Evolutionary conservation across 2,797 vertebrate species (phyloP), one percentile per base, ranked within the genome.

Genomic region (Sebastes oblongus): DNA sequence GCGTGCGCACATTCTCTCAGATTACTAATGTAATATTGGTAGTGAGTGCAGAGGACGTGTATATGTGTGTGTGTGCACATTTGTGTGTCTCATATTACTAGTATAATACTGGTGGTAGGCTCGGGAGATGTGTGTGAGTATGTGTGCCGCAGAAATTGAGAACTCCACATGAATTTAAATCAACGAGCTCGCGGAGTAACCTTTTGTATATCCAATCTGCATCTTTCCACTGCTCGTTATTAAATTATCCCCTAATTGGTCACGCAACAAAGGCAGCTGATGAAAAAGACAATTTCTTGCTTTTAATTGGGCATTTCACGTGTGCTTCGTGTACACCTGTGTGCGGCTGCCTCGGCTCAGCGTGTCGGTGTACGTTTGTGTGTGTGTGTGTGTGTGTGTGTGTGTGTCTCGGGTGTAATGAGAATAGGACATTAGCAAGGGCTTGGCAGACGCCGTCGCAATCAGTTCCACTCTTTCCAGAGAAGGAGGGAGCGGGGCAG

Each of bases 211-310:
- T 96, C 95, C 94, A 96, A 96, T 96, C 96, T 96, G 90, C 92
- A 95, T 95, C 93, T 96, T 94, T 95, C 94, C 95, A 96, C 94
- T 93, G 95, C 96, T 96, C 90, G 90, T 96, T 95, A 98, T 96
- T 97, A 97, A 97, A 96, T 97, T 96, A 96, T 98, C 96, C 96
- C 95, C 96, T 96, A 96, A 98, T 98, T 98, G 96, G 97, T 97
- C 96, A 97, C 96, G 94, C 95, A 92, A 94, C 94, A 95, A 96
- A 97, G 94, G 95, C 95, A 96, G 96, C 96, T 98, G 97, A 98
- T 97, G 95, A 96, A 97, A 97, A 97, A 95, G 89, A 96, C 96
- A 95, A 92, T 89, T 95, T 96, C 96, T 96, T 95, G 94, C 95
- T 95, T 97, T 97, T 97, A 98, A 98, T 97, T 97, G 96, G 96